Percentiles rank a stretch among this genome's conserved stretches.
Evolutionary conservation across 2,888 invertebrate genomes (phyloP).

Genomic region (Furcula furcula): DNA sequence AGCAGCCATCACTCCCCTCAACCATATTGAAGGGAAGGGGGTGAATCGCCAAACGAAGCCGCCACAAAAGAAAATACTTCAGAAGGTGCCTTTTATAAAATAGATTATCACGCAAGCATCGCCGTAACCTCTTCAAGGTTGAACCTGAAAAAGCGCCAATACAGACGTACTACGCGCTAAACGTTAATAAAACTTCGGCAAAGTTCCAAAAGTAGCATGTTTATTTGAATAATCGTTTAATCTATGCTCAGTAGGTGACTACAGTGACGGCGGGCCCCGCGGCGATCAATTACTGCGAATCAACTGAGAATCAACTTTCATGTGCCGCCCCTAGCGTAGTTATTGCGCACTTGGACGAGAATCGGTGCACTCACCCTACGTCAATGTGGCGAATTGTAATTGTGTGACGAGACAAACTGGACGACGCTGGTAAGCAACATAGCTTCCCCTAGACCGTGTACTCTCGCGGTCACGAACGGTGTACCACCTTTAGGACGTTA

Average conservation of each 20-base stretch:
- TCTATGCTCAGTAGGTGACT: conserved; percentile 24
- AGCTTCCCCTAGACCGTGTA: no score
- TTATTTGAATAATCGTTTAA: conserved; percentile 31
- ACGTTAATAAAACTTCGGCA: conserved; percentile 1
- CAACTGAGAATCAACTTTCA: conserved; percentile 60
- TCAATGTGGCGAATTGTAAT: no score
- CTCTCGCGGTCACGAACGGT: no score
- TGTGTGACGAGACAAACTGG: no score
- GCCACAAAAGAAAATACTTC: no score
- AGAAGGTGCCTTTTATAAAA: neutral
- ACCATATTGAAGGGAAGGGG: no score
- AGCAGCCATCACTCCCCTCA: no score
- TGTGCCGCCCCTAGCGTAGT: conserved; percentile 46
- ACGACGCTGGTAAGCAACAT: no score
- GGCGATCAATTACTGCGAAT: conserved; percentile 66
- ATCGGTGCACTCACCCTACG: conserved; percentile 11
- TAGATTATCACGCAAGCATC: neutral
- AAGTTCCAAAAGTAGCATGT: conserved; percentile 6
- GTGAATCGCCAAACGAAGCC: no score
- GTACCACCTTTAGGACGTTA: no score
- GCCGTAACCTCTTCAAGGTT: neutral
- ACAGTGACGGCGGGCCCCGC: conserved; percentile 37
- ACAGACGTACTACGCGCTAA: neutral
- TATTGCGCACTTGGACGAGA: conserved; percentile 42
- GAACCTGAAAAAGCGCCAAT: neutral